These are phyloP conservation scores for Phrynosoma platyrhinos DNA, from an alignment of 2,113 vertebrate species.

Conservation along the genomic window DNA sequence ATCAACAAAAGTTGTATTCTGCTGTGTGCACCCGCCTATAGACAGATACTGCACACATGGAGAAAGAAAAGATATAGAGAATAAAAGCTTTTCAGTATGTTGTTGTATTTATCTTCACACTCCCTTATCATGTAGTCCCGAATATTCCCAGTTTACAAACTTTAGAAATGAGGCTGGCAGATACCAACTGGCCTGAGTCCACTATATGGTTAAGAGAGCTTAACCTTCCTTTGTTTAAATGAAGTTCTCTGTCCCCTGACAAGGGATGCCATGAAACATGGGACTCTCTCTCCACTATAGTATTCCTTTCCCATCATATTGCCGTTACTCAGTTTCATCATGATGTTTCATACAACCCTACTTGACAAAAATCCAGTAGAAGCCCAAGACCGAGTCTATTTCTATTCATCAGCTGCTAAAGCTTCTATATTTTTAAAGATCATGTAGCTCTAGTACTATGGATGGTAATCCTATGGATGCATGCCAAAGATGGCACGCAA, in stretches of 20 bases:
- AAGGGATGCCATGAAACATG: background rate
- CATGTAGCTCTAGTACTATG: background rate
- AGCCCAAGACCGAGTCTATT: background rate
- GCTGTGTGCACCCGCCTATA: background rate
- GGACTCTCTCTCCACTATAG: background rate
- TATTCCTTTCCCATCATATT: background rate
- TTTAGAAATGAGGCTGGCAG: background rate
- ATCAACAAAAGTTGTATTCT: background rate
- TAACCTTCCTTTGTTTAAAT: background rate
- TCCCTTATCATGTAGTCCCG: background rate
- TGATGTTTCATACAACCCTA: background rate
- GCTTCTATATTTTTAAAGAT: constrained; percentile 4
- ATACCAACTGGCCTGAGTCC: background rate
- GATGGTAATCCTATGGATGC: no score
- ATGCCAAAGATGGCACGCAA: no score
- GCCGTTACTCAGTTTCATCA: background rate
- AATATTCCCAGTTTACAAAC: background rate
- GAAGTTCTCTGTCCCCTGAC: background rate
- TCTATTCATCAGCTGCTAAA: background rate
- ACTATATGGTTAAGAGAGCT: background rate
- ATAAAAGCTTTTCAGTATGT: background rate
- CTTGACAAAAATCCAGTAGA: background rate
- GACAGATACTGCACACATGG: background rate
- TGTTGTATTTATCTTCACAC: background rate
- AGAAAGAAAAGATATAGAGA: background rate